Percentiles rank a stretch among this genome's conserved stretches.
Conservation (phyloP, 2,113 vertebrate species). For the Acanthochromis polyacanthus region DNA sequence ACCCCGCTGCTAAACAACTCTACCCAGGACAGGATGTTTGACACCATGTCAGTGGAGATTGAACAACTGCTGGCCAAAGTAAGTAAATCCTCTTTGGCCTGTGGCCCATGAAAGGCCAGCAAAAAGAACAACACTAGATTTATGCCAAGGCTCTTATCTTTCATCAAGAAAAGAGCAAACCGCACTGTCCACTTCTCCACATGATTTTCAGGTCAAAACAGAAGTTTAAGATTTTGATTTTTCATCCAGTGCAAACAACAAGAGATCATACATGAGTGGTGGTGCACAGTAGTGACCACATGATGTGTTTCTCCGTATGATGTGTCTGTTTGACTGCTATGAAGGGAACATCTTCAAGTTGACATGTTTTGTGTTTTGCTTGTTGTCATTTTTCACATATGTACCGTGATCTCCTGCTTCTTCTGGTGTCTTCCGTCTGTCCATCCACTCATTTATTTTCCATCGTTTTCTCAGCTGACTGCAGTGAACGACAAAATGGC, state of each 20-base stretch:
- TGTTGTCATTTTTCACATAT: not conserved
- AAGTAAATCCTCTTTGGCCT: slow-evolving; percentile 52
- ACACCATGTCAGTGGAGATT: slow-evolving; percentile 99
- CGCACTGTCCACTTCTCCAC: not conserved
- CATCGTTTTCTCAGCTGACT: slow-evolving; percentile 86
- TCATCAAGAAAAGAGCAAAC: not conserved
- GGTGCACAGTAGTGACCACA: not conserved
- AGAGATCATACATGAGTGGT: not conserved
- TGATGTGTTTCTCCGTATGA: too few species aligned
- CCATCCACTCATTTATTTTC: not conserved
- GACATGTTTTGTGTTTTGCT: not conserved
- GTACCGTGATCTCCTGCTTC: not conserved
- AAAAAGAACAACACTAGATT: slow-evolving; percentile 21
- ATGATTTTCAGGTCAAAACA: not conserved
- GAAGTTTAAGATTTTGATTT: not conserved
- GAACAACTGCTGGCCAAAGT: slow-evolving; percentile 97
- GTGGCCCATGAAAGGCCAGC: slow-evolving; percentile 1
- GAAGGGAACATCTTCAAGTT: too few species aligned
- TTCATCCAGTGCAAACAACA: not conserved
- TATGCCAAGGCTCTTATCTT: slow-evolving; percentile 23
- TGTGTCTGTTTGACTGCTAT: too few species aligned
- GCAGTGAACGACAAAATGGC: slow-evolving; percentile 98
- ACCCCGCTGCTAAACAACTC: slow-evolving; percentile 97
- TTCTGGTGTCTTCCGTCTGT: not conserved
- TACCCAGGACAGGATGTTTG: slow-evolving; percentile 99